These are phyloP conservation scores for Scopus umbretta DNA, from an alignment of 2,113 vertebrate genomes.

Conservation along the genomic window DNA sequence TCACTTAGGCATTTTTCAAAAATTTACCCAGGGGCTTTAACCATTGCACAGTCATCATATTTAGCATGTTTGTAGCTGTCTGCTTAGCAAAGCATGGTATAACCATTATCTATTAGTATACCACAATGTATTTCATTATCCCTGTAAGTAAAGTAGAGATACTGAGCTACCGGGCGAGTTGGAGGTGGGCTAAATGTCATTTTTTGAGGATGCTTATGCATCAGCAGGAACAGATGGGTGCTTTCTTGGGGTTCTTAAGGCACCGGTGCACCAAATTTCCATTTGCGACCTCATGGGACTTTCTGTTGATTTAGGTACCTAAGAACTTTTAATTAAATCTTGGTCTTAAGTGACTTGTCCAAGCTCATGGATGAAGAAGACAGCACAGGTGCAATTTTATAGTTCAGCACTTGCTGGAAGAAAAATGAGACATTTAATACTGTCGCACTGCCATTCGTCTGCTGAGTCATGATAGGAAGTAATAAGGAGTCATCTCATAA, in stretches of 20 bases:
- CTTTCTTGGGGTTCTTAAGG: not conserved
- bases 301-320: not conserved
- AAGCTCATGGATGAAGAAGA: not conserved
- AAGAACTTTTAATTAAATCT: not conserved
- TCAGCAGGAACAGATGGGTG: not conserved
- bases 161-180: not conserved
- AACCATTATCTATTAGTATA: not conserved
- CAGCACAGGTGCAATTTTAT: not conserved
- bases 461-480: not conserved
- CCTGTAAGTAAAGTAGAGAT: not conserved
- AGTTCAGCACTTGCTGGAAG: not conserved
- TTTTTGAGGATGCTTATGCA: not conserved
- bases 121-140: not conserved
- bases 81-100: not conserved
- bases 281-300: not conserved
- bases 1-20: not conserved
- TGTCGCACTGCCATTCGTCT: not conserved
- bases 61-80: not conserved
- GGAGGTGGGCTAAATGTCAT: not conserved
- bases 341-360: not conserved
- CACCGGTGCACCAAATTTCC: not conserved
- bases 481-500: not conserved
- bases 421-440: not conserved
- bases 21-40: not conserved
- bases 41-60: not conserved